Percentiles rank a stretch among this genome's conserved stretches.
Evolutionary conservation across 2,888 invertebrate genomes (phyloP).

Genomic region (Uropetala carovei): DNA sequence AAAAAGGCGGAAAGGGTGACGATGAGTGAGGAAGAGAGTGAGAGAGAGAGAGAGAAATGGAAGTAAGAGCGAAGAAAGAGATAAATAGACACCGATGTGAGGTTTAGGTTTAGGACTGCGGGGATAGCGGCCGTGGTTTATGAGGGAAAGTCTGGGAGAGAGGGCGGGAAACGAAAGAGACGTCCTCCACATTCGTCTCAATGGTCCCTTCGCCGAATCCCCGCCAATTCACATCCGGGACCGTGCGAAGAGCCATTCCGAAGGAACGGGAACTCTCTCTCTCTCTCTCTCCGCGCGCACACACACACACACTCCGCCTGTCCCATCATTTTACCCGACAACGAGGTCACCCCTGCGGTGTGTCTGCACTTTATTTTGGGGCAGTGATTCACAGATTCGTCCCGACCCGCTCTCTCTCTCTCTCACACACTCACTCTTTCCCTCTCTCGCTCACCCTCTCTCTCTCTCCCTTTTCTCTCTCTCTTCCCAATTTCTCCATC

Average conservation of each 20-base stretch:
- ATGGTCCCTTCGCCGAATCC: background rate
- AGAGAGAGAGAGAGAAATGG: background rate
- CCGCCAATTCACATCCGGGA: constrained; percentile 43
- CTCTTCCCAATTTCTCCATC: background rate
- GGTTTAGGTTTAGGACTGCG: background rate
- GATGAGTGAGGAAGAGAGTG: too few species aligned
- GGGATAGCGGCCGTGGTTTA: background rate
- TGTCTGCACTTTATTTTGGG: constrained; percentile 61
- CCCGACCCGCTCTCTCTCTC: background rate
- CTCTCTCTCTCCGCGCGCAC: too few species aligned
- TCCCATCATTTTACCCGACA: constrained; percentile 45
- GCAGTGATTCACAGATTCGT: constrained; percentile 47
- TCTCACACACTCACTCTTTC: background rate
- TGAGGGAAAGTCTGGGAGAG: background rate
- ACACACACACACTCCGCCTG: background rate
- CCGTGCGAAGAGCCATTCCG: background rate
- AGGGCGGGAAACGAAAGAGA: background rate
- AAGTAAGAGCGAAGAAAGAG: background rate
- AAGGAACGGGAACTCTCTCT: background rate
- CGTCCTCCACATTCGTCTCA: background rate
- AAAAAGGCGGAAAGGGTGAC: too few species aligned
- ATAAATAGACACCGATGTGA: background rate
- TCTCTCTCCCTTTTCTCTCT: background rate
- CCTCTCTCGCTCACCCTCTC: background rate
- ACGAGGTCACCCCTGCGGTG: constrained; percentile 61